phyloP scores from a whole-genome alignment of 1,140 invertebrate genomes.

The Liolophura sinensis region DNA sequence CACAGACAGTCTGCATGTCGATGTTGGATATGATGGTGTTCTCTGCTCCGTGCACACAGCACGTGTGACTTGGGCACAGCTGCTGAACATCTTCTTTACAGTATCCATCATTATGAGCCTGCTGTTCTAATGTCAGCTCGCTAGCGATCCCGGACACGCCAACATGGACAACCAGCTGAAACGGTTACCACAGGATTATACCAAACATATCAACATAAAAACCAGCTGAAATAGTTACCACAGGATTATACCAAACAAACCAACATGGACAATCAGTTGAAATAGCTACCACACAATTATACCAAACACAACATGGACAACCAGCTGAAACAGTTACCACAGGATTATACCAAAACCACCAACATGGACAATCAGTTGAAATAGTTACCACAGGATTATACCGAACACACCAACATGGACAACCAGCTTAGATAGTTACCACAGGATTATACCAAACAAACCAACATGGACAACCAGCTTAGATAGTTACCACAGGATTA shows the following conservation, averaged over 20 bases:
- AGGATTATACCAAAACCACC: neutral
- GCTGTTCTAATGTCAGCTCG: slow-evolving; percentile 59
- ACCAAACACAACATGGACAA: slow-evolving; percentile 1
- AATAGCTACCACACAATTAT: neutral
- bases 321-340: neutral
- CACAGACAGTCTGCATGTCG: slow-evolving; percentile 56
- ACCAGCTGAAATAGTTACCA: neutral
- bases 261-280: neutral
- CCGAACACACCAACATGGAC: no score
- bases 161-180: slow-evolving; percentile 60
- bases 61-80: slow-evolving; percentile 31
- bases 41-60: slow-evolving; percentile 49
- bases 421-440: no score
- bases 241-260: neutral
- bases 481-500: no score
- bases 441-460: no score
- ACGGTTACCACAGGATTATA: slow-evolving; percentile 1
- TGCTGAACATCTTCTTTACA: slow-evolving; percentile 52
- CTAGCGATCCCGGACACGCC: slow-evolving; percentile 62
- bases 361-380: neutral
- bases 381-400: no score
- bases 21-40: slow-evolving; percentile 51
- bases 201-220: neutral
- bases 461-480: no score
- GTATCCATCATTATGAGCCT: slow-evolving; percentile 60